Base-by-base conservation (phyloP, 2,113 vertebrate species). In the Solea solea region DNA sequence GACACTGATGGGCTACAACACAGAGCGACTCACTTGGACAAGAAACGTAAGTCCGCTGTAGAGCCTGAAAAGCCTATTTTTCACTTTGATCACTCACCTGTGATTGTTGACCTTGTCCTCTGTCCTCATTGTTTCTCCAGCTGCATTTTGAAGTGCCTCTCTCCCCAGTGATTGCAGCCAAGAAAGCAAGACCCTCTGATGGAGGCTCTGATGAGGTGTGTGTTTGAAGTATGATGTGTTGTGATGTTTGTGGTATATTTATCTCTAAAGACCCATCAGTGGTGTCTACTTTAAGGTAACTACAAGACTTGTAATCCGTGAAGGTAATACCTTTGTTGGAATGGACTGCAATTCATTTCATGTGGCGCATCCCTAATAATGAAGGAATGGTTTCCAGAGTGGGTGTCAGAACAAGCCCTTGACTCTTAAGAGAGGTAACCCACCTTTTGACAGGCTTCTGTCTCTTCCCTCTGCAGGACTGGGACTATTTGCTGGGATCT, bases 1-100 rank as follows among this genome's bases (percentile, higher is more conserved):
- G 95, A 96, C 95, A 8, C 92, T 99, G 91, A 98, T 99, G 97
- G 98, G 98, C 61, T 99, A 99, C 93, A 98, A 96, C 90, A 99
- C 98, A 0, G 96, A 99, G 56, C 95, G 96, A 8, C 93, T 99
- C 53, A 83, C 87, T 0, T 99, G 98, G 98, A 98, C 95, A 2
- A 93, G 93, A 40, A 96, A 96, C 3, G 98, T 98, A 88, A 96
- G 96, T 68, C 16, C 4, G 4, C 28, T 13, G 15, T 7, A 8
- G 39, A 52, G 9, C 34, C 14, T 27, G 5, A 3, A 16, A 42
- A 60, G 62, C 28, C 9, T 55, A 7, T 51, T 52, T 51, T 40
- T 27, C 2, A 55, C 16, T 41, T 55, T 45, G 8, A 44, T 6
- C n/a, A 10, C 4, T 55, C 5, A 21, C 62, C 55, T 46, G 10